A percentile compares a stretch with the other conserved stretches of the same genome.
These are phyloP conservation scores for Tetragnatha versicolor DNA, from an alignment of 1,140 invertebrate genomes.

Conservation along the genomic window DNA sequence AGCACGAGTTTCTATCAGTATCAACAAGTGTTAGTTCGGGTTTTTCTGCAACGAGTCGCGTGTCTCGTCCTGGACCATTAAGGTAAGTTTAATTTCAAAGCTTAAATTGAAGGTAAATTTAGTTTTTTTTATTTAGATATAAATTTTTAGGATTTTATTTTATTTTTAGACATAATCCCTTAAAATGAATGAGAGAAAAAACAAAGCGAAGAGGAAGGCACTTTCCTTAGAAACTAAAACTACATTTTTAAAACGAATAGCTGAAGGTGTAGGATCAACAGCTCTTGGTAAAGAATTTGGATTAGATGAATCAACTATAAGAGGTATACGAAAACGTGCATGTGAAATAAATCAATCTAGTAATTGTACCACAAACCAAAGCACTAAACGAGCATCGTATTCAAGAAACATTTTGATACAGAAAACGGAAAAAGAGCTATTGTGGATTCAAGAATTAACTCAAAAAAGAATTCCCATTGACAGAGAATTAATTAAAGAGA, in stretches of 20 bases:
- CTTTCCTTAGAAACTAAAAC: conserved; percentile 25
- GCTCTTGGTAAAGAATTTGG: conserved; percentile 25
- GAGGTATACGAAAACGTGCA: conserved; percentile 22
- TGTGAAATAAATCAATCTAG: conserved; percentile 24
- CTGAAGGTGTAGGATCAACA: conserved; percentile 20
- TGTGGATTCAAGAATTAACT: conserved; percentile 36
- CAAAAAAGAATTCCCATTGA: no score
- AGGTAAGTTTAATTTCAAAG: background rate
- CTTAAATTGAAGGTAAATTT: conserved; percentile 9
- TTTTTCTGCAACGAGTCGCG: no score
- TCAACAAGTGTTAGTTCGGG: no score
- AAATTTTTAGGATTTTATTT: conserved; percentile 16
- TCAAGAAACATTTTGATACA: background rate
- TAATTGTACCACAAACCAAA: conserved; percentile 24
- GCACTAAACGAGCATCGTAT: conserved; percentile 20
- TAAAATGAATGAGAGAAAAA: background rate
- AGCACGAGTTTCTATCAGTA: no score
- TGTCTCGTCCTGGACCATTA: background rate
- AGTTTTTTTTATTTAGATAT: conserved; percentile 12
- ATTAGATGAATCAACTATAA: conserved; percentile 33
- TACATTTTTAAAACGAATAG: conserved; percentile 2
- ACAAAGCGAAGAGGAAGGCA: conserved; percentile 13
- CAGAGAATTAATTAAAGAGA: conserved; percentile 25
- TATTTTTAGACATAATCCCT: conserved; percentile 30
- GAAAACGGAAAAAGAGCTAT: no score